phyloP scores from a whole-genome alignment of 2,888 invertebrate species.

The Scaptomyza tumidula region DNA sequence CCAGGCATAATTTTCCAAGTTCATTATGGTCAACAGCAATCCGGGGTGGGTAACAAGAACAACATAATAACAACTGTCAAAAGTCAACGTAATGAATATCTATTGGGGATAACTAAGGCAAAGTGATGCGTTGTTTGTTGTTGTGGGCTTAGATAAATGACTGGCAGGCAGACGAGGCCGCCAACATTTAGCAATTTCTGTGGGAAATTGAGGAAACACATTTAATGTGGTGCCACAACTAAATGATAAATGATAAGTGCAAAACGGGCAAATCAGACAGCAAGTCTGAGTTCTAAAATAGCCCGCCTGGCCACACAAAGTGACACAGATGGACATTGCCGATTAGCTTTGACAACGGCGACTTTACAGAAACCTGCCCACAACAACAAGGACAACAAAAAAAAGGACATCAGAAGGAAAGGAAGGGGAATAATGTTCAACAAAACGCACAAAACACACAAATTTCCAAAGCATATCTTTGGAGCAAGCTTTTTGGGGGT shows the following conservation, averaged over 20 bases:
- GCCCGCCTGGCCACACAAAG: constrained; percentile 47
- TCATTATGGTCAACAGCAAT: constrained; percentile 57
- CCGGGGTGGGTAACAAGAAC: background rate
- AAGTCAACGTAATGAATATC: constrained; percentile 48
- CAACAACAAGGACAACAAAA: constrained; percentile 5
- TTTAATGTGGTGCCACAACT: constrained; percentile 70
- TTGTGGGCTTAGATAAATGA: constrained; percentile 30
- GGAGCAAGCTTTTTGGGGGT: constrained; percentile 42
- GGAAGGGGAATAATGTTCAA: constrained; percentile 10
- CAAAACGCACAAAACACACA: constrained; percentile 27
- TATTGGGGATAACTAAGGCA: constrained; percentile 12
- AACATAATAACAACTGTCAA: constrained; percentile 42
- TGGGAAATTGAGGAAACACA: constrained; percentile 73
- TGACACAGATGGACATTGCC: constrained; percentile 70
- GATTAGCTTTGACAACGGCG: constrained; percentile 60
- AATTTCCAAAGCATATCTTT: constrained; percentile 53
- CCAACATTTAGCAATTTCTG: constrained; percentile 48
- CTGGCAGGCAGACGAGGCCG: constrained; percentile 13
- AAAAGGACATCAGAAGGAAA: constrained; percentile 5
- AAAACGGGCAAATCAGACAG: constrained; percentile 46
- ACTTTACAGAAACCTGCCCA: constrained; percentile 35
- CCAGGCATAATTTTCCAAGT: constrained; percentile 65
- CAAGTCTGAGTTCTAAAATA: constrained; percentile 42
- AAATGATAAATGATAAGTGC: constrained; percentile 75
- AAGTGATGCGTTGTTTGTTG: background rate